Evolutionary conservation across 2,113 vertebrate genomes (phyloP).

Genomic region (Urocolius indicus): DNA sequence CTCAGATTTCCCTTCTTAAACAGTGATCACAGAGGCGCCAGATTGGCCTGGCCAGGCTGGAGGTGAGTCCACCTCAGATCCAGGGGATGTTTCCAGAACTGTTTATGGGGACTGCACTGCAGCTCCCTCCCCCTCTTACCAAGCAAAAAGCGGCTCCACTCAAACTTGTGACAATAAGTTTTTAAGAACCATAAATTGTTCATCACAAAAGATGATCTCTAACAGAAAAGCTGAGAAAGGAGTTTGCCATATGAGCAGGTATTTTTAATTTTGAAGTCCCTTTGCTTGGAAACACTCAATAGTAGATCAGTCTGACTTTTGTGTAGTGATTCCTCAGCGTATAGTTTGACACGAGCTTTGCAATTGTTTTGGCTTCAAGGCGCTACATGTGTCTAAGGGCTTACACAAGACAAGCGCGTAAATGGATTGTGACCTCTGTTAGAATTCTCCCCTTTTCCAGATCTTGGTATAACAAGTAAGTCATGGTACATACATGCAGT

Average conservation of each 20-base stretch:
- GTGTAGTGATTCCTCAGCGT: not conserved
- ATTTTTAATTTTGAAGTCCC: not conserved
- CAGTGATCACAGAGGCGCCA: too few species aligned
- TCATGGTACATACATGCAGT: not conserved
- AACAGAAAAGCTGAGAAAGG: not conserved
- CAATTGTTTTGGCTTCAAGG: not conserved
- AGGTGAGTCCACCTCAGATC: too few species aligned
- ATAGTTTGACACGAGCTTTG: not conserved
- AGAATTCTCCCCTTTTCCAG: not conserved
- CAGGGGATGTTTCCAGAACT: too few species aligned
- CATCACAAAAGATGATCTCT: not conserved
- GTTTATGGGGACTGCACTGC: too few species aligned
- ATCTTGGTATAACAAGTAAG: not conserved
- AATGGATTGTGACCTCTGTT: not conserved
- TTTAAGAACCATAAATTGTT: not conserved
- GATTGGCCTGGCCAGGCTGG: too few species aligned
- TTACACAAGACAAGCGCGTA: not conserved
- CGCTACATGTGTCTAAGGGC: not conserved
- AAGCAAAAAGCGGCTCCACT: too few species aligned
- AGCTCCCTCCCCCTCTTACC: too few species aligned
- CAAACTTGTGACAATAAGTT: not conserved
- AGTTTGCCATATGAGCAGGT: not conserved
- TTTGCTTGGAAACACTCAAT: not conserved
- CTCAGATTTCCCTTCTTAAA: too few species aligned
- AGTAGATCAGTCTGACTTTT: not conserved